Conservation (phyloP, 2,888 invertebrate genomes). For the Ectemnius lituratus region DNA sequence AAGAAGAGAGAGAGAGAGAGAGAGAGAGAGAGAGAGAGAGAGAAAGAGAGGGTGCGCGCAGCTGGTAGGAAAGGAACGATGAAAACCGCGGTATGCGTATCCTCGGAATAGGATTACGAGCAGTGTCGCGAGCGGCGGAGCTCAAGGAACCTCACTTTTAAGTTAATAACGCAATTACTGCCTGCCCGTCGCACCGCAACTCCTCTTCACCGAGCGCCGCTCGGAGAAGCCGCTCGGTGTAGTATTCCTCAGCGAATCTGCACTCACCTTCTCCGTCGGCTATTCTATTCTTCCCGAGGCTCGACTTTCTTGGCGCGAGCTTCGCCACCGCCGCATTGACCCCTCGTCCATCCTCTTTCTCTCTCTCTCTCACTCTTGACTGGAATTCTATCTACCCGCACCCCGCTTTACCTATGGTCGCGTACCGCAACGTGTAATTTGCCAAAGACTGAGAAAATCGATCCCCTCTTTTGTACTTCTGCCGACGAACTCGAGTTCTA, state of each 20-base stretch:
- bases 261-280: constrained; percentile 4
- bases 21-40: background rate
- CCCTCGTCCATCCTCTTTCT: constrained; percentile 1
- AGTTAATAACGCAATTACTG: constrained; percentile 72
- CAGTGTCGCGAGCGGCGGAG: constrained; percentile 16
- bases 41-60: background rate
- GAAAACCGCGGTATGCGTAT: constrained; percentile 1
- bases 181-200: constrained; percentile 56
- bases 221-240: background rate
- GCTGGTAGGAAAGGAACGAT: background rate
- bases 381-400: too few relatives aligned
- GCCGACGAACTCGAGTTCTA: too few relatives aligned
- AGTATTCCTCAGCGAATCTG: background rate
- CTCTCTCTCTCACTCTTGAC: constrained; percentile 8
- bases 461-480: constrained; percentile 5
- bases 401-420: too few relatives aligned
- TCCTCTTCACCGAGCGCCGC: constrained; percentile 2
- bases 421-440: too few relatives aligned
- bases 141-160: constrained; percentile 67
- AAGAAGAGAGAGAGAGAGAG: background rate
- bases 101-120: constrained; percentile 1
- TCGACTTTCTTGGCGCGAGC: constrained; percentile 5
- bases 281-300: background rate
- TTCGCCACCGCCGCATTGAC: background rate
- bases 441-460: constrained; percentile 1